Evolutionary conservation across 2,888 invertebrate species (phyloP), one percentile per base, ranked within the genome.

Genomic region (Trissoscelio sp.): DNA sequence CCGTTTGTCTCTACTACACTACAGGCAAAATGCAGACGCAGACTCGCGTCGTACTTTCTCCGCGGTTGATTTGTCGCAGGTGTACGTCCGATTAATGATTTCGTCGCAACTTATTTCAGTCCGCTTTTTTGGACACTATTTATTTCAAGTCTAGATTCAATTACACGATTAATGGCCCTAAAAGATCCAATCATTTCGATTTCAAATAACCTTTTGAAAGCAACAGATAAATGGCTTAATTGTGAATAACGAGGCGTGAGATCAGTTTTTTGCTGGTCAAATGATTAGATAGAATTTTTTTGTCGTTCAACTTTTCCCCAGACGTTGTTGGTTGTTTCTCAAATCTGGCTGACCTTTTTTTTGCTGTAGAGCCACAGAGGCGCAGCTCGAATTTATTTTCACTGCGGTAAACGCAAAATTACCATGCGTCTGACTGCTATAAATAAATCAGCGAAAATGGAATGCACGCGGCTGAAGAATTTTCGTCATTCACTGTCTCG

Each of bases 11-110:
- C n/a, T n/a, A n/a, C n/a, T n/a, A n/a, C n/a, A n/a, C n/a, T n/a
- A n/a, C n/a, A n/a, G n/a, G n/a, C n/a, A n/a, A n/a, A n/a, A n/a
- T n/a, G n/a, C n/a, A n/a, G n/a, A n/a, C n/a, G n/a, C n/a, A n/a
- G n/a, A n/a, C n/a, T n/a, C n/a, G n/a, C n/a, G n/a, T 24, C 37
- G 11, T 16, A 67, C 75, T 79, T 73, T 73, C 62, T 60, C 78
- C 62, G 60, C 28, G 11, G 14, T 22, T 55, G 73, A 64, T 69
- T 79, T 69, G 82, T 77, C 70, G 55, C 51, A 83, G 69, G 62
- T 77, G 53, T 62, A 72, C 66, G 73, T 74, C 51, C 70, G 80
- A 60, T 83, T 81, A 81, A 81, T 74, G 51, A 62, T 42, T 42
- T 55, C 9, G 12, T 42, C 9, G 24, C 51, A 24, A 67, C n/a